phyloP scores from a whole-genome alignment of 2,113 vertebrate genomes.

The Psilopsiagon aurifrons region DNA sequence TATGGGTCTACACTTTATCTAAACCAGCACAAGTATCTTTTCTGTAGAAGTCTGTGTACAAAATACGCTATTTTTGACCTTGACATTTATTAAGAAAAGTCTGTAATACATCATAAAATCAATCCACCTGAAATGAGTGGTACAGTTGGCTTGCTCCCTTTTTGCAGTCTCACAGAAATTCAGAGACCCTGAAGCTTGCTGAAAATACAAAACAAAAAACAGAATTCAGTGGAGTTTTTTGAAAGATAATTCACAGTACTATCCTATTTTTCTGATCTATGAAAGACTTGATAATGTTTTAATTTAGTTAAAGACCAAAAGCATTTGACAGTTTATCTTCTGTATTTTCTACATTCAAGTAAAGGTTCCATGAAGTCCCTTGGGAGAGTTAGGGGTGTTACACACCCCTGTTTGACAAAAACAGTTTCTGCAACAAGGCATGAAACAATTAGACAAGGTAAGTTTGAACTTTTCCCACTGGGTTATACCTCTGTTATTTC shows the following conservation, averaged over 20 bases:
- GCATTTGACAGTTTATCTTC: not conserved
- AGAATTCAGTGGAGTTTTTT: not conserved
- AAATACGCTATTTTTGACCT: not conserved
- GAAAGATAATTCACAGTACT: not conserved
- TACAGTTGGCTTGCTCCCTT: not conserved
- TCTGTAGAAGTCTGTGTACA: not conserved
- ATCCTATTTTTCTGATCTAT: not conserved
- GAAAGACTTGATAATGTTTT: not conserved
- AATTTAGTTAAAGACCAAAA: not conserved
- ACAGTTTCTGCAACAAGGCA: not conserved
- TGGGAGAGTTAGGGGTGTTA: not conserved
- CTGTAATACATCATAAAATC: not conserved
- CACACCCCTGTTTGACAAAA: not conserved
- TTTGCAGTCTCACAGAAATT: slow-evolving; percentile 9
- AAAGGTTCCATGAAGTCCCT: not conserved
- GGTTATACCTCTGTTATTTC: not conserved
- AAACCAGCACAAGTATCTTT: not conserved
- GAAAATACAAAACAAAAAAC: slow-evolving; percentile 50
- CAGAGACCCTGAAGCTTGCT: slow-evolving; percentile 82
- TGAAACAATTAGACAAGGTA: not conserved
- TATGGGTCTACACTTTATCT: not conserved
- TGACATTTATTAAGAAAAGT: not conserved
- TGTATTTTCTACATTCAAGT: not conserved
- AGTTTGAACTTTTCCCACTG: not conserved
- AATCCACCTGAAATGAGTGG: not conserved